A percentile compares a stretch with the other conserved stretches of the same genome.
Evolutionary conservation across 2,888 invertebrate genomes (phyloP).

Genomic region (Apamea monoglypha): DNA sequence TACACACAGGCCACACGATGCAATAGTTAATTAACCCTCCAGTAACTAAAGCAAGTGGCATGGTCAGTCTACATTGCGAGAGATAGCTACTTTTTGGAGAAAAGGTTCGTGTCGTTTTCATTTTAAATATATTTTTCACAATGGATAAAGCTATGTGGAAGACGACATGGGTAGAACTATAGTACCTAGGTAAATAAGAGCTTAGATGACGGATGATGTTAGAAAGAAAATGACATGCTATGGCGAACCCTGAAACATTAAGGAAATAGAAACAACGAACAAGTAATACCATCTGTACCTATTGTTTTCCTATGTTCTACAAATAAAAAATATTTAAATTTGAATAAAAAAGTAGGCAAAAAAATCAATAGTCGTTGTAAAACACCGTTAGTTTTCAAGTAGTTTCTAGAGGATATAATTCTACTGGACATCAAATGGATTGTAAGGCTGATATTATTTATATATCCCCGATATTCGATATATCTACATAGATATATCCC

Average conservation of each 20-base stretch:
- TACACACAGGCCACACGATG: conserved; percentile 38
- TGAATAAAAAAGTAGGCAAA: background rate
- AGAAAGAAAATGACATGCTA: too few species aligned
- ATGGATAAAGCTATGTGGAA: too few species aligned
- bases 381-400: background rate
- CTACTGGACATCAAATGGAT: background rate
- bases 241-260: background rate
- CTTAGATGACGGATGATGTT: too few species aligned
- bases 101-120: background rate
- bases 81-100: conserved; percentile 6
- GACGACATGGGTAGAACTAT: background rate
- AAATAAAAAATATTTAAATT: background rate
- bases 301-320: too few species aligned
- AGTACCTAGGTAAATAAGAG: background rate
- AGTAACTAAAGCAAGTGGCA: conserved; percentile 35
- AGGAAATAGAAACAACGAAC: too few species aligned
- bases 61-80: conserved; percentile 15
- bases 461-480: too few species aligned
- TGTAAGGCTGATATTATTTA: background rate
- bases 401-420: background rate
- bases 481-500: background rate
- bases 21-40: conserved; percentile 62
- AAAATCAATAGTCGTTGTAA: background rate
- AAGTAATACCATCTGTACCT: too few species aligned
- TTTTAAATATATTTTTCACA: background rate